phyloP scores from a whole-genome alignment of 37 sponge, comb jelly and placozoan genomes.

The Halichondria panicea region DNA sequence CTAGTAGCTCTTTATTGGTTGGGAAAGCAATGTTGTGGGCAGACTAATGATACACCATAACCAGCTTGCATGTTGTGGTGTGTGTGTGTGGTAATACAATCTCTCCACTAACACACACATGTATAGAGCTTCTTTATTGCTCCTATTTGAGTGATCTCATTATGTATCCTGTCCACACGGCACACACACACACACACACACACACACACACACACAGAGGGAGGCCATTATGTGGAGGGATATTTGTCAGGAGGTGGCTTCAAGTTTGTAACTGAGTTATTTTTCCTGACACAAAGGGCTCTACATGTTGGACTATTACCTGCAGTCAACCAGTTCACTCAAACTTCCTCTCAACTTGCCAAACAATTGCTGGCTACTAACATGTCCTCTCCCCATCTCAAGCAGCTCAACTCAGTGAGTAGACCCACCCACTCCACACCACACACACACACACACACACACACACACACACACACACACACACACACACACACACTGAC shows the following conservation, averaged over 20 bases:
- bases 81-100: too few relatives aligned
- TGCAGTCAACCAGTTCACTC: slow-evolving; percentile 27
- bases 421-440: not conserved
- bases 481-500: not conserved
- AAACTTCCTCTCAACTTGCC: slow-evolving; percentile 11
- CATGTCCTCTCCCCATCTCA: not conserved
- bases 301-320: slow-evolving; percentile 75
- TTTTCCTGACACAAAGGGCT: slow-evolving; percentile 78
- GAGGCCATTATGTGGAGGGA: too few relatives aligned
- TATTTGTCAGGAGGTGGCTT: slow-evolving; percentile 18
- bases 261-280: slow-evolving; percentile 88
- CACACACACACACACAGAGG: too few relatives aligned
- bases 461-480: not conserved
- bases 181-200: too few relatives aligned
- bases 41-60: too few relatives aligned
- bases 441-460: not conserved
- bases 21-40: too few relatives aligned
- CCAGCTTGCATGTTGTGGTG: too few relatives aligned
- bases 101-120: too few relatives aligned
- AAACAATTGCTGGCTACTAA: slow-evolving; percentile 8
- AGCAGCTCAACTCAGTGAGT: slow-evolving; percentile 26
- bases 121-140: too few relatives aligned
- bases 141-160: too few relatives aligned
- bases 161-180: too few relatives aligned
- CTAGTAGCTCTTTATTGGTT: too few relatives aligned